A percentile compares a stretch with the other conserved stretches of the same genome.
These are phyloP conservation scores for Phaenicophaeus curvirostris DNA, from an alignment of 2,797 vertebrate genomes.

Conservation along the genomic window DNA sequence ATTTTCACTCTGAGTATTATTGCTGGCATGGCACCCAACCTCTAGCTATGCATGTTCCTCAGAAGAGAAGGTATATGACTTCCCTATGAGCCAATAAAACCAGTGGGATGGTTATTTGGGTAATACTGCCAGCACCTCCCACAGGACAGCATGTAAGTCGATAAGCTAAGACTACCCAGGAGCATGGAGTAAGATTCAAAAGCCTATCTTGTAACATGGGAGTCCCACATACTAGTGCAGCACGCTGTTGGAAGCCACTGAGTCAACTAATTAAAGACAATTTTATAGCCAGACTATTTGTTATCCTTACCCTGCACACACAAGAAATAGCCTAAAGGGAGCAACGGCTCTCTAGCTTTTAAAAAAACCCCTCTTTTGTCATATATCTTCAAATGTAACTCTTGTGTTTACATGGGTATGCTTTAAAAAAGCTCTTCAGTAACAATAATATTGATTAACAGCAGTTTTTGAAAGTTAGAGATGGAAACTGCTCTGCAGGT, in stretches of 20 bases:
- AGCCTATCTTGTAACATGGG: slow-evolving; percentile 16
- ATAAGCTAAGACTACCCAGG: slow-evolving; percentile 39
- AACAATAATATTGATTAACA: neutral
- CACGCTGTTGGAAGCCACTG: slow-evolving; percentile 46
- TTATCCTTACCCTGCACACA: neutral
- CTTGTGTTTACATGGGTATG: neutral
- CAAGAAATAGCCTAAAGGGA: slow-evolving; percentile 2
- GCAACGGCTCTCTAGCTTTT: neutral
- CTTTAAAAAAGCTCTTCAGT: neutral
- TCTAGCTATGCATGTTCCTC: slow-evolving; percentile 52
- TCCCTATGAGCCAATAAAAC: slow-evolving; percentile 66
- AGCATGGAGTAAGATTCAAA: slow-evolving; percentile 29
- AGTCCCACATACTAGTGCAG: slow-evolving; percentile 16
- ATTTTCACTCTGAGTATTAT: slow-evolving; percentile 65
- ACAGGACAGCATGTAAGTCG: slow-evolving; percentile 37
- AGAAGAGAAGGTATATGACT: slow-evolving; percentile 51
- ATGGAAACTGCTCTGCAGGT: neutral
- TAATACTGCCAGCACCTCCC: slow-evolving; percentile 51
- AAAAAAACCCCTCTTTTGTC: neutral
- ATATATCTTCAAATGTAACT: neutral
- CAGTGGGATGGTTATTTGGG: slow-evolving; percentile 61
- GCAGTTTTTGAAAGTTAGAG: slow-evolving; percentile 29
- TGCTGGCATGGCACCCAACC: slow-evolving; percentile 64
- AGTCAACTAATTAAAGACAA: slow-evolving; percentile 54
- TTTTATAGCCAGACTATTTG: slow-evolving; percentile 45